Evolutionary conservation across 2,113 vertebrate genomes (phyloP), one percentile per base, ranked within the genome.

Genomic region (Chloropsis hardwickii): DNA sequence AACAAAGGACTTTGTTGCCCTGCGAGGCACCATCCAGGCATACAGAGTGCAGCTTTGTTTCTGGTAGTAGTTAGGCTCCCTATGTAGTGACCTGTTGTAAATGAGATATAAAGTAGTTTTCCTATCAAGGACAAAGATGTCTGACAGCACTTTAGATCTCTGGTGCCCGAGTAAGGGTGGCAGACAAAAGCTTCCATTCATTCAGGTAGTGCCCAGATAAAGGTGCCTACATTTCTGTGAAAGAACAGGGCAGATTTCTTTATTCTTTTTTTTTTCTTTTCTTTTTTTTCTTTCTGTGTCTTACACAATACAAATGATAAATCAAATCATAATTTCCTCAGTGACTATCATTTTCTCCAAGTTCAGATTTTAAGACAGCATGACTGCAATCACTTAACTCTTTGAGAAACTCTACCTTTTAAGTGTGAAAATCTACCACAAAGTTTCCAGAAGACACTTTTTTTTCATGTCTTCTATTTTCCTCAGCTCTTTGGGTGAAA

Each of bases 11-110:
- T 58, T 71, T 54, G 27, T 10, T 64, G 37, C 9, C 10, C 37
- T 87, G 15, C 15, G 50, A 87, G 33, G 25, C 15, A 67, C 35
- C 0, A 4, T 5, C 7, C 33, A 67, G 11, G 12, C 0, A 0
- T 40, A 31, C 12, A 47, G 44, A 42, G 3, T 11, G 19, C 6
- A 76, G 13, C 4, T 69, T 44, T 60, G 14, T 56, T 77, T 56
- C 31, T 88, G 29, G 14, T 48, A 70, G 35, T 42, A 42, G 25
- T 51, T 60, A 57, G 22, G 27, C 11, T 87, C 70, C 33, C 35
- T 50, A 4, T 1, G 1, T 54, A 58, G 9, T 58, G 35, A 57
- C 6, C 40, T 48, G 31, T 44, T 71, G 44, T 57, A 74, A 78
- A 62, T 28, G 21, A 76, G 57, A 33, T 23, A 71, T 12, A 42